Base-by-base conservation (phyloP, 2,113 vertebrate genomes). In the Rhinoderma darwinii region DNA sequence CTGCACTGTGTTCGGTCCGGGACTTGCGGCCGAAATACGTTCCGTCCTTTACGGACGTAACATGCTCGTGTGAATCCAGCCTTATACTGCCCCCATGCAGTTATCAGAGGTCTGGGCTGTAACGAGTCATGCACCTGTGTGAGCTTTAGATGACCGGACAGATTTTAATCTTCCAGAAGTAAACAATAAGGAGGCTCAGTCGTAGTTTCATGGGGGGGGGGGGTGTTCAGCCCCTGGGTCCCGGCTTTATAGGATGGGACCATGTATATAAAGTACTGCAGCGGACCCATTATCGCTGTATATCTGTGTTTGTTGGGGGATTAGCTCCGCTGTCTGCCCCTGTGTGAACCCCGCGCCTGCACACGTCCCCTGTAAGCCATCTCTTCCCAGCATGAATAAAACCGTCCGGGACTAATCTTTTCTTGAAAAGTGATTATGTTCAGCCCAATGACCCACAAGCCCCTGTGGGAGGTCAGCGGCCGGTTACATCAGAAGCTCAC, bases 381-480 rank as follows among this genome's bases (percentile, higher is more conserved):
- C 76, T 37, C 75, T 84, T 59, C 51, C 77, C 15, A 0, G n/a
- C 84, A 68, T 35, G 37, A 66, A 79, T 54, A 86, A 68, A 72
- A 56, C 61, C 84, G 39, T 63, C 32, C 44, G 12, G 25, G 18
- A 72, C 84, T 86, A 86, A 86, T 80, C 84, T 86, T 86, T 86
- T 73, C 77, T 81, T 86, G 84, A 86, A 81, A 81, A 86, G 84
- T 86, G 77, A 81, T 86, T 86, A 86, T 86, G 51, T 68, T 39
- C 35, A 54, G 59, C 59, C 72, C 76, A 54, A 56, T 86, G 84
- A 70, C 76, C 77, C 35, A 2, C 47, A 20, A 17, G 66, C 61
- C 61, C 47, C 41, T 47, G 68, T 12, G 25, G 35, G 15, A 74
- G 84, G 84, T 78, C 84, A 79, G 41, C 27, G 41, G 35, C 7